Base-by-base conservation (phyloP, 2,797 vertebrate genomes). In the Galaxias olidus region DNA sequence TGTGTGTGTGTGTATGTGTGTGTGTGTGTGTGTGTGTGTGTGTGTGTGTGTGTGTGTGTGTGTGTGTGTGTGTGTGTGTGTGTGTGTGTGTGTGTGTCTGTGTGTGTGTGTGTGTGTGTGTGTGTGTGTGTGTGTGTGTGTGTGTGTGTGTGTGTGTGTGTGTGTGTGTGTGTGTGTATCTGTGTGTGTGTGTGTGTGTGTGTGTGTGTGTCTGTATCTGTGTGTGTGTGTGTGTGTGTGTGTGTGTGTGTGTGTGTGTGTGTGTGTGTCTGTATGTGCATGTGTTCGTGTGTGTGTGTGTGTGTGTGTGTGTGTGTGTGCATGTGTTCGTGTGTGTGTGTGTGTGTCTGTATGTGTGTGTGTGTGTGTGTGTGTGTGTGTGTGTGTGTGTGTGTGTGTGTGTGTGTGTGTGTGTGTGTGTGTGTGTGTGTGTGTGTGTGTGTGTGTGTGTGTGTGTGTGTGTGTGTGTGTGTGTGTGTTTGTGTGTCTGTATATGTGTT, bases 381-480 rank as follows among this genome's bases (percentile, higher is more conserved):
- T 47, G 58, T 60, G 58, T 60, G 58, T 60, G 58, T 60, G 58
- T 60, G 58, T 60, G 58, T 59, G 44, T 60, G 58, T 59, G 58
- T 59, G 58, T 47, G 43, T 59, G 58, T 60, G 58, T 47, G 58
- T 60, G 58, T 13, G 44, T 46, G 44, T 46, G 58, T 59, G 58
- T 19, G 58, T 59, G 58, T 59, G 58, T 19, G 58, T 47, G 53
- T 41, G 30, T n/a, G 30, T 56, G 30, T 42, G 30, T 56, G 54
- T 42, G 30, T n/a, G 30, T 42, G 30, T 56, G 12, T n/a, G 40
- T 4, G 40, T 7, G 1, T 7, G 8, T 52, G n/a, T 19, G 17
- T 52, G 14, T n/a, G 14, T 52, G 50, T 52, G 50, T 52, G 15
- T 8, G 15, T 52, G 14, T 52, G 15, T 52, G 50, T 14, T 15